Percentiles rank a stretch among this genome's conserved stretches.
phyloP scores from a whole-genome alignment of 2,888 invertebrate species.

The Polyploca ridens region DNA sequence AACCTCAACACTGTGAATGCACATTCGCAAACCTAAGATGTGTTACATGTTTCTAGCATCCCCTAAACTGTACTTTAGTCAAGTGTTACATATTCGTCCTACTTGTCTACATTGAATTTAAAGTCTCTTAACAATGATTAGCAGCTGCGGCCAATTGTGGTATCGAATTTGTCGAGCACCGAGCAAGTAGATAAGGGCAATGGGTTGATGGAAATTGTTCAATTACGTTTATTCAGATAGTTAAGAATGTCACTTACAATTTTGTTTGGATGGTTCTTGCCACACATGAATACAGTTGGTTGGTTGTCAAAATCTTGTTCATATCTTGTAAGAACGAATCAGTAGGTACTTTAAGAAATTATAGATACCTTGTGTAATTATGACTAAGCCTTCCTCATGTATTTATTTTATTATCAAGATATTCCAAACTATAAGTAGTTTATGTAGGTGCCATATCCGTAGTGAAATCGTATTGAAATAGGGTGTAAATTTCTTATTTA shows the following conservation, averaged over 20 bases:
- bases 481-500: constrained; percentile 34
- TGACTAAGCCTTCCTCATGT: not conserved
- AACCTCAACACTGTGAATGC: not conserved
- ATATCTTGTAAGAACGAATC: no score
- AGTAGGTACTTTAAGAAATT: no score
- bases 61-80: not conserved
- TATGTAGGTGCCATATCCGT: not conserved
- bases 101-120: constrained; percentile 53
- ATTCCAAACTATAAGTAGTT: not conserved
- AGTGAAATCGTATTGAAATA: not conserved
- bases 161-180: constrained; percentile 49
- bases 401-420: not conserved
- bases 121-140: constrained; percentile 62
- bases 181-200: constrained; percentile 71
- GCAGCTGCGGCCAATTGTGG: constrained; percentile 64
- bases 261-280: constrained; percentile 64
- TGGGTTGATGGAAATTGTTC: constrained; percentile 80
- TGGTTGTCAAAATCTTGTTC: constrained; percentile 1
- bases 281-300: constrained; percentile 50
- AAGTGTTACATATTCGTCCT: constrained; percentile 30
- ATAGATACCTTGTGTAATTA: no score
- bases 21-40: not conserved
- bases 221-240: constrained; percentile 80
- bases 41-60: not conserved
- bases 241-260: constrained; percentile 79